Evolutionary conservation across 2,113 vertebrate genomes (phyloP).

Genomic region (Miniopterus natalensis): DNA sequence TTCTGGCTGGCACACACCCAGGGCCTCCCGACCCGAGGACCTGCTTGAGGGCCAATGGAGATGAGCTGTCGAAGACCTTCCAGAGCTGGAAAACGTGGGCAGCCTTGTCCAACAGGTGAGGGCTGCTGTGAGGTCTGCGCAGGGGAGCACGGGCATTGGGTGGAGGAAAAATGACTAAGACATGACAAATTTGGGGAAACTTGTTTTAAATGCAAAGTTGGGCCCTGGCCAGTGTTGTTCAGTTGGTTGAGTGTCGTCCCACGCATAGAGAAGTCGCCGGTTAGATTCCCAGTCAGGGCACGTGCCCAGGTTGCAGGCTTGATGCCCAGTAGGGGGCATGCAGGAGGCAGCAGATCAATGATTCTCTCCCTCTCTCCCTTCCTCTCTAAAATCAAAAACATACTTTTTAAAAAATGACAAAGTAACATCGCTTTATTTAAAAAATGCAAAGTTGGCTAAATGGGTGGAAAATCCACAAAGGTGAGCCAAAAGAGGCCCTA

Average conservation of each 20-base stretch:
- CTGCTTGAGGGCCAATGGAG: background rate
- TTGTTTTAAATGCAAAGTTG: conserved; percentile 13
- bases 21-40: accelerated
- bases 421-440: too few species aligned
- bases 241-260: too few species aligned
- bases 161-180: accelerated
- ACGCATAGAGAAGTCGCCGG: too few species aligned
- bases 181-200: background rate
- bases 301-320: too few species aligned
- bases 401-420: too few species aligned
- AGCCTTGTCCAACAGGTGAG: background rate
- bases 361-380: too few species aligned
- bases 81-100: accelerated
- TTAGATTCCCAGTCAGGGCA: too few species aligned
- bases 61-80: accelerated
- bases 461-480: background rate
- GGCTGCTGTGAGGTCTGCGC: background rate
- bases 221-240: background rate
- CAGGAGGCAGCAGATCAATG: too few species aligned
- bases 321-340: too few species aligned
- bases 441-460: conserved; percentile 15
- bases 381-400: too few species aligned
- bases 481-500: background rate
- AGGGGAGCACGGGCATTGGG: background rate
- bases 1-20: background rate